phyloP scores from a whole-genome alignment of 2,888 invertebrate genomes.

The Gastracanthus pulcherrimus region DNA sequence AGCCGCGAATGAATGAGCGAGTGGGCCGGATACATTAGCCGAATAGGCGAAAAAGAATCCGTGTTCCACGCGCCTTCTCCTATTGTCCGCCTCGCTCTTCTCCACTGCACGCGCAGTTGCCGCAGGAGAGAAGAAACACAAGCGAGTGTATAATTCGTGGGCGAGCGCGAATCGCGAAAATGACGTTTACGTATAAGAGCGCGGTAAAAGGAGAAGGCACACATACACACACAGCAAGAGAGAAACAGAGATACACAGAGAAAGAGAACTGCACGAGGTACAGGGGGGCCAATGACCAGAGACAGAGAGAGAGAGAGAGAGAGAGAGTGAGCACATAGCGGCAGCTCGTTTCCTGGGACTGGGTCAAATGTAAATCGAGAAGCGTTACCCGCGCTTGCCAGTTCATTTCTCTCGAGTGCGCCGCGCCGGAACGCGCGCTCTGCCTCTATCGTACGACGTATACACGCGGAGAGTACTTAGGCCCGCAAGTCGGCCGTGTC shows the following conservation, averaged over 20 bases:
- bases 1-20: background rate
- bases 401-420: conserved; percentile 23
- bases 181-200: background rate
- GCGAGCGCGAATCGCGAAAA: background rate
- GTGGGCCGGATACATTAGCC: conserved; percentile 9
- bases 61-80: background rate
- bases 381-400: conserved; percentile 20
- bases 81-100: background rate
- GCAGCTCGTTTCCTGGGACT: conserved; percentile 59
- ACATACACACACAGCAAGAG: background rate
- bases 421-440: background rate
- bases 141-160: background rate
- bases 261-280: background rate
- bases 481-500: background rate
- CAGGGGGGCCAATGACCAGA: conserved; percentile 63
- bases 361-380: conserved; percentile 67
- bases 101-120: background rate
- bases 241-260: conserved; percentile 15
- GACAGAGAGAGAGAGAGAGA: no score
- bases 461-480: background rate
- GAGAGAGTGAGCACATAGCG: no score
- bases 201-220: background rate
- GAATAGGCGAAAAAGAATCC: background rate
- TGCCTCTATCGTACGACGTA: background rate
- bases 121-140: background rate